Evolutionary conservation across 2,113 vertebrate species (phyloP).

Genomic region (Paraplagusia blochii): DNA sequence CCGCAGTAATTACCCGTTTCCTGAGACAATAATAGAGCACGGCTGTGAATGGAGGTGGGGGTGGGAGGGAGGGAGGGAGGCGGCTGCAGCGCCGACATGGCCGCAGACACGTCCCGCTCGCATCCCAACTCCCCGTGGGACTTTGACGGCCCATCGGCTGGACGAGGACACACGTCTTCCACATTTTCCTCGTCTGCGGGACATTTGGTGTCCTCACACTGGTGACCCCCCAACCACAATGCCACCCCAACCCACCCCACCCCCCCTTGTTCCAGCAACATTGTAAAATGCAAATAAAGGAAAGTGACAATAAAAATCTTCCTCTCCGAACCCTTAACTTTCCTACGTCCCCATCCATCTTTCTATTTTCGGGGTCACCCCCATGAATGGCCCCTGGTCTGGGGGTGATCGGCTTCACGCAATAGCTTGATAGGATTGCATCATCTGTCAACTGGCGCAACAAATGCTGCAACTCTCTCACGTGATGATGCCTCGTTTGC

Average conservation of each 20-base stretch:
- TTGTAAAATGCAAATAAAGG: background rate
- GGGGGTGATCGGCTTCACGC: conserved; percentile 30
- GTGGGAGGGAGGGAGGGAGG: too few species aligned
- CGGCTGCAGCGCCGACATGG: conserved; percentile 46
- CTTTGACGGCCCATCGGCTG: conserved; percentile 20
- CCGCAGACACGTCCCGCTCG: conserved; percentile 60
- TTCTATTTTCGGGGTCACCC: too few species aligned
- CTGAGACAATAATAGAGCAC: conserved; percentile 60
- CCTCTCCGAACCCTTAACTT: background rate
- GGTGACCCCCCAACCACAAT: background rate
- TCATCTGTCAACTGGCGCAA: conserved; percentile 55
- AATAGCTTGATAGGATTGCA: conserved; percentile 62
- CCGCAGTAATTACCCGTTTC: conserved; percentile 65
- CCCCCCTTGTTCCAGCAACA: background rate
- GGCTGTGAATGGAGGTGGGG: conserved; percentile 19
- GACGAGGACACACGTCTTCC: conserved; percentile 25
- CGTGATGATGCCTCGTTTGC: conserved; percentile 11
- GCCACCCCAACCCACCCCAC: background rate
- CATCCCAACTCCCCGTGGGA: conserved; percentile 12
- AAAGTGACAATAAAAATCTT: background rate
- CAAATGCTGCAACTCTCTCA: conserved; percentile 13
- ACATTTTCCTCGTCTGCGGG: conserved; percentile 1
- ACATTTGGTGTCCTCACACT: conserved; percentile 5
- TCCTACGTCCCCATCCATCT: background rate
- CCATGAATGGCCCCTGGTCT: background rate